Conservation (phyloP, 2,797 vertebrate species). For the Ctenopoma multispine region DNA sequence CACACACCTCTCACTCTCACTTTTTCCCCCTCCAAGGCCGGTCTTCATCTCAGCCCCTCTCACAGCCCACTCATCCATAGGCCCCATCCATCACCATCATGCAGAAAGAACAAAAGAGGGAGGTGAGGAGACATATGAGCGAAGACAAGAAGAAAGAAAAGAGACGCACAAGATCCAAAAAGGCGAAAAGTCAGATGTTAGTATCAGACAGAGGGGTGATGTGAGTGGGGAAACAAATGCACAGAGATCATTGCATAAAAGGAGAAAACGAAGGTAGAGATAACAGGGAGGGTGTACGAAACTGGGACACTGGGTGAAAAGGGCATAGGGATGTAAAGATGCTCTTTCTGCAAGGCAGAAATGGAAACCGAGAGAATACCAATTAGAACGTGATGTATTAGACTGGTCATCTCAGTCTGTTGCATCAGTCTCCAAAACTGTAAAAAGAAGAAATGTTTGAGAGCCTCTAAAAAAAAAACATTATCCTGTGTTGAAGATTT, state of each 20-base stretch:
- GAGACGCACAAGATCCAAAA: conserved; percentile 54
- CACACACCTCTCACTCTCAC: conserved; percentile 44
- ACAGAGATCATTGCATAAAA: conserved; percentile 22
- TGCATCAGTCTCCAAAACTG: conserved; percentile 11
- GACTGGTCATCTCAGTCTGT: conserved; percentile 13
- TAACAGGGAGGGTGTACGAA: conserved; percentile 14
- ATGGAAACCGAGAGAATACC: conserved; percentile 23
- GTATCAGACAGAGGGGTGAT: conserved; percentile 24
- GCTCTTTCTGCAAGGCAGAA: conserved; percentile 25
- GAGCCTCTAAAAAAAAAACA: conserved; percentile 11
- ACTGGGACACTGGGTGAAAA: conserved; percentile 42
- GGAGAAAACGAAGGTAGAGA: conserved; percentile 12
- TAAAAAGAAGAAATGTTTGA: conserved; percentile 19
- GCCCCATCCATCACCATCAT: conserved; percentile 81
- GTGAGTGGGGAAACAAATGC: conserved; percentile 28
- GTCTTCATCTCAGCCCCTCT: conserved; percentile 74
- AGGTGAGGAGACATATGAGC: conserved; percentile 41
- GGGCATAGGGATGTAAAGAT: conserved; percentile 9
- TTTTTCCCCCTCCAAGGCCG: conserved; percentile 74
- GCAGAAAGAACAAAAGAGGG: conserved; percentile 50
- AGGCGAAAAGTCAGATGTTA: conserved; percentile 60
- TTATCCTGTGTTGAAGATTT: conserved; percentile 21
- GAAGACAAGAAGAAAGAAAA: conserved; percentile 46
- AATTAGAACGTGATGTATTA: conserved; percentile 19
- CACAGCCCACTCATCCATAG: conserved; percentile 76